Base-by-base conservation (phyloP, 2,113 vertebrate species). In the Symphodus melops region DNA sequence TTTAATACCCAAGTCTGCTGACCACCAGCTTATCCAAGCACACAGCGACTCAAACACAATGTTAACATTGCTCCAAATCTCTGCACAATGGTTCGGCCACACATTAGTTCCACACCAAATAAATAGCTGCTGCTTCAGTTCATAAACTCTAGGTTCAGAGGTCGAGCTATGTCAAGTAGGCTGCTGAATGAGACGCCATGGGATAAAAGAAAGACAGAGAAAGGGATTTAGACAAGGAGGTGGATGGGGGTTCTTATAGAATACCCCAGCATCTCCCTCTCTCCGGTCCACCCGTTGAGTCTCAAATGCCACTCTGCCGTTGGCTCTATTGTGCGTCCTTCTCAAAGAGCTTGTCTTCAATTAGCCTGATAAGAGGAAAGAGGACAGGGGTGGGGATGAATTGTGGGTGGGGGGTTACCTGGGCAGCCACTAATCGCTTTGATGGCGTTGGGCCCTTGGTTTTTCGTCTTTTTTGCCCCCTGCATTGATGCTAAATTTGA, bases 331-430 rank as follows among this genome's bases (percentile, higher is more conserved):
- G 93, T 94, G 84, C 49, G 66, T 81, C 65, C 23, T 48, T 86
- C 88, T 85, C 89, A 91, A 92, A 92, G 89, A 92, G 89, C 90
- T 92, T 94, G 93, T 93, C 91, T 93, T 93, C 91, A 92, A 93
- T 94, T 94, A 93, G 90, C 88, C 90, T 86, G 93, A 93, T 93
- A 89, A 93, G 92, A 90, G 83, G 69, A 75, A 79, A 81, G 88
- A 77, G 75, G 81, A 77, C 46, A 70, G 84, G 77, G 84, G 88
- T 73, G 68, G 83, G 81, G 81, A 72, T 82, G 65, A 71, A 61
- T 69, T 46, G 28, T 33, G 28, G 28, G 28, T 5, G 63, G 48
- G 60, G 51, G 79, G 79, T 84, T 89, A 90, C 88, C 88, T 87
- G 81, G 79, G 74, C 71, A 84, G 86, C 62, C 67, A 86, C 74